Conservation (phyloP, 2,113 vertebrate species). For the Hyperopisus bebe region DNA sequence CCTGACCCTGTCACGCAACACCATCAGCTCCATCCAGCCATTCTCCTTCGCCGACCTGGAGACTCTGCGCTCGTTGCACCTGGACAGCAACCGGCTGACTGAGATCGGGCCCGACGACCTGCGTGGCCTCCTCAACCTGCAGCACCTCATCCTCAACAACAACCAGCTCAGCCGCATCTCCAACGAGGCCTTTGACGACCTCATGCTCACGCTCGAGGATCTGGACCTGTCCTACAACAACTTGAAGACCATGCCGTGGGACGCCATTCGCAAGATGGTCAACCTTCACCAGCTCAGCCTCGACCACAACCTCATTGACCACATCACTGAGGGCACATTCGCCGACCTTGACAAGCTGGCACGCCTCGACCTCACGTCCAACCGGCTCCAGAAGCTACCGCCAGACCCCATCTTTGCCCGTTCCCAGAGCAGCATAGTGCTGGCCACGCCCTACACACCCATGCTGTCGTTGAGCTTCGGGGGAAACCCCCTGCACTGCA, state of each 20-base stretch:
- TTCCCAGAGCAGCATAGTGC: constrained; percentile 67
- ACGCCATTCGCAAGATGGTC: constrained; percentile 84
- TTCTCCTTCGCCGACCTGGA: constrained; percentile 91
- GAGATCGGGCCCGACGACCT: constrained; percentile 84
- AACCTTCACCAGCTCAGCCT: constrained; percentile 93
- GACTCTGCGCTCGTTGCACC: constrained; percentile 86
- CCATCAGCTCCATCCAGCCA: constrained; percentile 87
- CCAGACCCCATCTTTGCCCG: constrained; percentile 89
- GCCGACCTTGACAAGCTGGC: constrained; percentile 81
- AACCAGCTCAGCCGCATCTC: constrained; percentile 83
- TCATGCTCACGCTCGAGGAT: constrained; percentile 83
- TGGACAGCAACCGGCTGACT: constrained; percentile 87
- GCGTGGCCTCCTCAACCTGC: constrained; percentile 84
- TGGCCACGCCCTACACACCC: constrained; percentile 76
- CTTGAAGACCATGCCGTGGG: constrained; percentile 84
- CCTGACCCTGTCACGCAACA: constrained; percentile 91
- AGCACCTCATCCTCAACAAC: constrained; percentile 95
- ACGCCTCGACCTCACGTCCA: constrained; percentile 90
- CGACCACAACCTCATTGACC: constrained; percentile 87
- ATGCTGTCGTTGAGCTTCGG: constrained; percentile 85
- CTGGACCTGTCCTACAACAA: constrained; percentile 97
- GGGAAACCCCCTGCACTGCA: constrained; percentile 92
- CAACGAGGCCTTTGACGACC: constrained; percentile 80
- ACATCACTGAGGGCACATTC: constrained; percentile 89
- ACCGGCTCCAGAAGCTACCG: constrained; percentile 89